These are phyloP conservation scores for Myotis yumanensis DNA, from an alignment of 2,113 vertebrate species.

Conservation along the genomic window DNA sequence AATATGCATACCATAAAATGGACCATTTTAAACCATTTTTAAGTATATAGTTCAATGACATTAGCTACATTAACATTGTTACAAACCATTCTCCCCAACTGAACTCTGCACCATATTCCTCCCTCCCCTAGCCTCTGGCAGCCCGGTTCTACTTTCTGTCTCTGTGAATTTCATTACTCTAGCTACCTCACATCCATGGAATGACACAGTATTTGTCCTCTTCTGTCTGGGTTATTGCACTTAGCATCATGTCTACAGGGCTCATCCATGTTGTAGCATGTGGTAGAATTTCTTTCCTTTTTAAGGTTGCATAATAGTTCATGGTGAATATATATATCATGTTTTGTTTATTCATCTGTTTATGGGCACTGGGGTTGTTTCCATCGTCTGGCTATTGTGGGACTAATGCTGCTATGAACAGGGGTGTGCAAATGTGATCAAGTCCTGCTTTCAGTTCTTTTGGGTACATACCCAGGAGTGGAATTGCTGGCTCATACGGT, in stretches of 20 bases:
- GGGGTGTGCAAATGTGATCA: background rate
- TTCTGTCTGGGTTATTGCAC: background rate
- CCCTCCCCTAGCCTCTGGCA: background rate
- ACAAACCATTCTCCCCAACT: background rate
- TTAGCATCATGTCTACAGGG: background rate
- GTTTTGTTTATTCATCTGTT: background rate
- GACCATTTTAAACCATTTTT: background rate
- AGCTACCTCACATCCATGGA: background rate
- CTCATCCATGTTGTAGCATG: background rate
- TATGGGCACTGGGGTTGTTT: background rate
- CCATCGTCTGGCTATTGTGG: background rate
- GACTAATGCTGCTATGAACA: background rate
- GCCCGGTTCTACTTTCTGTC: background rate
- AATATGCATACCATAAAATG: background rate
- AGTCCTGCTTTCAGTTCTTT: background rate
- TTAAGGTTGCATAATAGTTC: background rate
- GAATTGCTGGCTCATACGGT: background rate
- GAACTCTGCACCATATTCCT: background rate
- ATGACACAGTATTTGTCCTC: background rate
- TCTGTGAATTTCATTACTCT: background rate
- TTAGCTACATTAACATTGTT: background rate
- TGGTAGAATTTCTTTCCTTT: background rate
- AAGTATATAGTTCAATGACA: background rate
- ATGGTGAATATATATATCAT: rapidly evolving
- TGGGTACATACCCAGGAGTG: background rate